These are phyloP conservation scores for Diachrysia chrysitis DNA, from an alignment of 2,888 invertebrate species.

Conservation along the genomic window DNA sequence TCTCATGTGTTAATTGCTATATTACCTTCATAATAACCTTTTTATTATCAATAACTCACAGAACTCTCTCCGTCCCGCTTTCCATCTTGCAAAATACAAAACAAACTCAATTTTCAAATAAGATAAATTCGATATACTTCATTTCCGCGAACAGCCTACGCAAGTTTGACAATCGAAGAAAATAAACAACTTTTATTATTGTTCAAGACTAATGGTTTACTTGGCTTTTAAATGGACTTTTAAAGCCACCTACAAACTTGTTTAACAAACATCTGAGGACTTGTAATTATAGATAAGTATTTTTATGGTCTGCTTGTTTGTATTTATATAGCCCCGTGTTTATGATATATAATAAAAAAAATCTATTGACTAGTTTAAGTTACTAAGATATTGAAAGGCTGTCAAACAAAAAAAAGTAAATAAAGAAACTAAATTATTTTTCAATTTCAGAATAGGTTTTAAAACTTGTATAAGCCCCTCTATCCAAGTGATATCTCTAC, in stretches of 20 bases:
- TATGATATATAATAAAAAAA: too few relatives aligned
- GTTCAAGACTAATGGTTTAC: constrained; percentile 12
- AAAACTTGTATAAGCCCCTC: too few relatives aligned
- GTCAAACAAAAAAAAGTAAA: too few relatives aligned
- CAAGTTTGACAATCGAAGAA: constrained; percentile 19
- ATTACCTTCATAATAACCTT: too few relatives aligned
- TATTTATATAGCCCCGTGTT: too few relatives aligned
- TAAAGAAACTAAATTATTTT: too few relatives aligned
- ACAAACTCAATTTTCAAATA: constrained; percentile 6
- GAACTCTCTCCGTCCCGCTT: background rate
- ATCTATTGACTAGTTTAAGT: too few relatives aligned
- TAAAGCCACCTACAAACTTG: constrained; percentile 7
- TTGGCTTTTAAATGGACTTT: constrained; percentile 9
- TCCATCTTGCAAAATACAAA: background rate
- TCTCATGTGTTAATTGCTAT: too few relatives aligned
- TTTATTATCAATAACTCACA: background rate
- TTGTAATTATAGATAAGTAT: background rate
- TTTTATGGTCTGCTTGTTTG: background rate
- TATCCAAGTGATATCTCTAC: too few relatives aligned
- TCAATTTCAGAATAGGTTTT: too few relatives aligned
- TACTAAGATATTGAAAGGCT: too few relatives aligned
- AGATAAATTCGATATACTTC: constrained; percentile 12
- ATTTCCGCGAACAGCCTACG: constrained; percentile 6
- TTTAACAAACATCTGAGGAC: constrained; percentile 4
- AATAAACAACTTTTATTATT: constrained; percentile 24